Evolutionary conservation across 92 coral and sea anemone genomes (phyloP), one percentile per base, ranked within the genome.

Genomic region (Siderastrea radians): DNA sequence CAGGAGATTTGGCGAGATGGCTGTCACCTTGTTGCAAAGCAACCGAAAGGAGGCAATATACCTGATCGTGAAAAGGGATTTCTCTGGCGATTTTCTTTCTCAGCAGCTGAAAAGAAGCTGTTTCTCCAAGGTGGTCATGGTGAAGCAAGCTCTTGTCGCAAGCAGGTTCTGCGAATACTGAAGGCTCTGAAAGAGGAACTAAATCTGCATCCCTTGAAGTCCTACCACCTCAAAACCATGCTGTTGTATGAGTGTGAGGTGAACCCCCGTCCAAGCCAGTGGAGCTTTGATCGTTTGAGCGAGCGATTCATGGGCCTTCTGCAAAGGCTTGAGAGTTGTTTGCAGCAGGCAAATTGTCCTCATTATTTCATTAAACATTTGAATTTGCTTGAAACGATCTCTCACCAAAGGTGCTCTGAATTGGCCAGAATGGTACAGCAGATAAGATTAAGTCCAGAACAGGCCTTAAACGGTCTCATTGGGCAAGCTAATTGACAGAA

Each of bases 11-110:
- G 54, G 11, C 16, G 38, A 1, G 90, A 50, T 55, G 98, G 96
- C 17, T 95, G 98, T 72, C 96, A 90, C 68, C 45, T 95, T 61
- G 96, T 95, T 76, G 93, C 96, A 57, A 95, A 95, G 88, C 93
- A 76, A 49, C 94, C 98, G 16, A 88, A 84, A 69, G 83, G 60
- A 5, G 17, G 7, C 0, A 49, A 59, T 3, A 11, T 49, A 75
- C 13, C 62, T 45, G 88, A 87, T 15, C 6, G 17, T 3, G 85
- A 75, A 3, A 87, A 81, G 60, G 82, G 77, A 38, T 79, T 87
- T 12, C 60, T 90, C 50, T 93, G 98, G 96, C 75, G 88, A 10
- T 95, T 71, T 82, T 95, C 98, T 45, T 95, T 95, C 84, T 90
- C 96, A 6, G 45, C 26, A 4, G 94, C 98, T 17, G 94, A 93